phyloP scores from a whole-genome alignment of 2,888 invertebrate genomes.

The Teleogryllus oceanicus region DNA sequence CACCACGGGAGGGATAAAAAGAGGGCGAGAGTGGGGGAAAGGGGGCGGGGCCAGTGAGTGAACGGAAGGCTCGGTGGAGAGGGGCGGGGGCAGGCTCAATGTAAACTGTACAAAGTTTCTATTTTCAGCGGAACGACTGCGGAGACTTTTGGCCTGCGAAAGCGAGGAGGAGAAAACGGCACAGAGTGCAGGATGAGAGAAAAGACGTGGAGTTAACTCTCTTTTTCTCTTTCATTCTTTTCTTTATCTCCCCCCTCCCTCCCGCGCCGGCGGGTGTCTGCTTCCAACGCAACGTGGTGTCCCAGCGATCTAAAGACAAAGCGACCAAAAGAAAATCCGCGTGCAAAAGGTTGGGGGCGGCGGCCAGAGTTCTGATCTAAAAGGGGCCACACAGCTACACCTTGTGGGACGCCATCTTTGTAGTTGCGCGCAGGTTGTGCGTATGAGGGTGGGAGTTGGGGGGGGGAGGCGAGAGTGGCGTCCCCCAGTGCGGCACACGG shows the following conservation, averaged over 20 bases:
- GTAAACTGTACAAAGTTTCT: conserved; percentile 10
- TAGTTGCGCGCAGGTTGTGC: not conserved
- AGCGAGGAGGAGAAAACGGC: not conserved
- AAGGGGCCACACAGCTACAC: not conserved
- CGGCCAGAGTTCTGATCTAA: not conserved
- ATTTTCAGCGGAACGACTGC: not conserved
- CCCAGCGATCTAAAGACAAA: too few relatives aligned
- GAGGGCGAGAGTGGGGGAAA: not conserved
- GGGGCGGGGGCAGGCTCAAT: not conserved
- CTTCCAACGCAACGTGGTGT: too few relatives aligned
- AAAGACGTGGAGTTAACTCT: not conserved
- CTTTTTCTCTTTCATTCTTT: not conserved
- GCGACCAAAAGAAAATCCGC: not conserved
- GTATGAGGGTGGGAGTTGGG: not conserved
- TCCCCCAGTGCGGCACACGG: not conserved
- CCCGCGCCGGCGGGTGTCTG: not conserved
- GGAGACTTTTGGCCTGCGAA: not conserved
- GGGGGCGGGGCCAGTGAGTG: not conserved
- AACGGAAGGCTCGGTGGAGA: not conserved
- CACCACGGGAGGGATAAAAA: not conserved
- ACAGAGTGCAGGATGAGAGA: not conserved
- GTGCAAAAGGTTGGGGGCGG: not conserved
- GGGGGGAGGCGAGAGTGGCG: not conserved
- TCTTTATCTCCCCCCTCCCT: not conserved
- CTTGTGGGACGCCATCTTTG: not conserved